Conservation (phyloP, 2,888 invertebrate species). For the Rhorus exstirpatorius region DNA sequence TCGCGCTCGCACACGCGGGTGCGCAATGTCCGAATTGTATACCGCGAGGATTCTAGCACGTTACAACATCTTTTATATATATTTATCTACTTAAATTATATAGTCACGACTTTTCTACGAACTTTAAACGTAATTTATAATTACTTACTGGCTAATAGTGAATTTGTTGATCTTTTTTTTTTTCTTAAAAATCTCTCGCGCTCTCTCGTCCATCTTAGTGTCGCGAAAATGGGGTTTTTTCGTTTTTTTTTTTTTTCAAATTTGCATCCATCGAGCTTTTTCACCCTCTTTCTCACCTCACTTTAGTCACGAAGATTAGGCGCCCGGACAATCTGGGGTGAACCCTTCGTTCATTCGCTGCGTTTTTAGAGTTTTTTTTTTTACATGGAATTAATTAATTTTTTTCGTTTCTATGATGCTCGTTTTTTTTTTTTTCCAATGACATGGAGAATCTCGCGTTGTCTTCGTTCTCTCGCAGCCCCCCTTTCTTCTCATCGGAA, state of each 20-base stretch:
- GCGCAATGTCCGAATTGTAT: slow-evolving; percentile 75
- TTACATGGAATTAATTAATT: slow-evolving; percentile 4
- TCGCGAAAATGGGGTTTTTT: no score
- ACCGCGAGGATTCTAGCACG: slow-evolving; percentile 80
- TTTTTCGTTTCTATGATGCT: slow-evolving; percentile 22
- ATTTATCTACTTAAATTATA: slow-evolving; percentile 72
- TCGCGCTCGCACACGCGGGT: slow-evolving; percentile 76
- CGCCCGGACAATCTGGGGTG: slow-evolving; percentile 60
- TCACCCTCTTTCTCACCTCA: slow-evolving; percentile 53
- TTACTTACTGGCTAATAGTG: slow-evolving; percentile 81
- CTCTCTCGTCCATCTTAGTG: no score
- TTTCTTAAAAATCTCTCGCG: slow-evolving; percentile 48
- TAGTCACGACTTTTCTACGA: slow-evolving; percentile 73
- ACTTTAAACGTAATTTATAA: slow-evolving; percentile 76
- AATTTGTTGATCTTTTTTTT: slow-evolving; percentile 71
- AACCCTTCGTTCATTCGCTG: slow-evolving; percentile 26
- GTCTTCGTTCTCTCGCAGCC: neutral
- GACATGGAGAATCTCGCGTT: neutral
- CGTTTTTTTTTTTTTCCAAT: slow-evolving; percentile 6
- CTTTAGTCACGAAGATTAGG: slow-evolving; percentile 56
- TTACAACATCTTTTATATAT: slow-evolving; percentile 81
- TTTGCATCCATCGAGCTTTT: slow-evolving; percentile 24
- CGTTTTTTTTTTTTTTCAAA: slow-evolving; percentile 26
- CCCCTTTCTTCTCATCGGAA: slow-evolving; percentile 36
- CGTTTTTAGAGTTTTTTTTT: slow-evolving; percentile 12